A percentile compares a stretch with the other conserved stretches of the same genome.
phyloP scores from a whole-genome alignment of 2,113 vertebrate species.

The Narcine bancroftii region DNA sequence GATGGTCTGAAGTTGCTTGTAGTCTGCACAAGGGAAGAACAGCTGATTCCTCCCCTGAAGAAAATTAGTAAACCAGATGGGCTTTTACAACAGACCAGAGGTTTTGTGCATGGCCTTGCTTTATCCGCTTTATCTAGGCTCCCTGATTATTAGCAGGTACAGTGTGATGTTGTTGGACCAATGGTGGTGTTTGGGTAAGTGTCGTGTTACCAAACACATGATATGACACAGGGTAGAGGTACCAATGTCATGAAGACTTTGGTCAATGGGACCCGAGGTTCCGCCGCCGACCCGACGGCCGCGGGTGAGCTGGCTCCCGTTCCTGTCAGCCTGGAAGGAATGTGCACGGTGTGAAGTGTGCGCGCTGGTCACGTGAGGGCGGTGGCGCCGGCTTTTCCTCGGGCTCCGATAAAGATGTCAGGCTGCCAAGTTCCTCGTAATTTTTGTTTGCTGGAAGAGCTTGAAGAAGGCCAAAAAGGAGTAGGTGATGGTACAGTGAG shows the following conservation, averaged over 20 bases:
- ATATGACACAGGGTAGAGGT: background rate
- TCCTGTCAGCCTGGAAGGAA: background rate
- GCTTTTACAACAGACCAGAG: too few relatives aligned
- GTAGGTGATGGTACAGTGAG: conserved; percentile 96
- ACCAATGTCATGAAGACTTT: background rate
- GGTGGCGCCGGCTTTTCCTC: conserved; percentile 18
- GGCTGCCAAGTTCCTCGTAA: conserved; percentile 75
- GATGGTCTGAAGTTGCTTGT: too few relatives aligned
- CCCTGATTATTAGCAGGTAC: background rate
- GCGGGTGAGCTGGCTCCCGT: too few relatives aligned
- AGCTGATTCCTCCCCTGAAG: too few relatives aligned
- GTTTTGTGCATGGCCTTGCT: too few relatives aligned
- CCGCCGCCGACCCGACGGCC: too few relatives aligned
- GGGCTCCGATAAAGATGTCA: conserved; percentile 21
- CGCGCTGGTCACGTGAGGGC: conserved; percentile 5
- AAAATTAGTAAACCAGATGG: too few relatives aligned
- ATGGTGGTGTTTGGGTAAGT: background rate
- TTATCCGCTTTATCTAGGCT: background rate
- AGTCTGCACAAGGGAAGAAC: too few relatives aligned
- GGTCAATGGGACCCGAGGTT: too few relatives aligned
- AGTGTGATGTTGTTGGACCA: background rate
- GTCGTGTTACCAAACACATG: background rate
- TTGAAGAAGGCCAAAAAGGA: conserved; percentile 97
- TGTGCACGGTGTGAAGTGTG: background rate
- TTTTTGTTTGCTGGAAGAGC: conserved; percentile 98